These are phyloP conservation scores for Neoarius graeffei DNA, from an alignment of 2,113 vertebrate genomes.

Conservation along the genomic window DNA sequence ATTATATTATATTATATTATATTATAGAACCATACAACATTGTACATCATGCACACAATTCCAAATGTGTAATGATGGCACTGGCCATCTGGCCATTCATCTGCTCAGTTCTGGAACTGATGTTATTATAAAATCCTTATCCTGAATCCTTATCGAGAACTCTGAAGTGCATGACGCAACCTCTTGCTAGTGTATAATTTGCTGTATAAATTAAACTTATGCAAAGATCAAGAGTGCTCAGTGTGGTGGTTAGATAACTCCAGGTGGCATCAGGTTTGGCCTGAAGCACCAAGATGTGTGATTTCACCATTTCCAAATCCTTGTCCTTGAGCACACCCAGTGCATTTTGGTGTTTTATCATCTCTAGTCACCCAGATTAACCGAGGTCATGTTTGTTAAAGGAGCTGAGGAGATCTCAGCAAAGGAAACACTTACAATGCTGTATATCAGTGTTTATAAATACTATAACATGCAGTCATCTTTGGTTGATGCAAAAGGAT, in stretches of 20 bases:
- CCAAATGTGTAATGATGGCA: not conserved
- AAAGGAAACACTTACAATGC: not conserved
- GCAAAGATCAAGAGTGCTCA: constrained; percentile 18
- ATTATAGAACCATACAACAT: not conserved
- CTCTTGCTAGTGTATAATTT: not conserved
- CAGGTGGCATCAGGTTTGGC: constrained; percentile 67
- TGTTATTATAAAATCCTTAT: not conserved
- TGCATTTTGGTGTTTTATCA: not conserved
- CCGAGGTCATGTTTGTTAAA: not conserved
- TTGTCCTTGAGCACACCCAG: not conserved
- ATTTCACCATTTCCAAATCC: not conserved
- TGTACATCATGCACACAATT: not conserved
- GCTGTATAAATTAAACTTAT: constrained; percentile 14
- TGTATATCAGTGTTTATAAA: not conserved
- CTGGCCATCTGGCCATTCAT: constrained; percentile 10
- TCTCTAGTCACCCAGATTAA: not conserved
- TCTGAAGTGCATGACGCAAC: not conserved
- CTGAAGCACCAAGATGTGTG: constrained; percentile 32
- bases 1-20: no score
- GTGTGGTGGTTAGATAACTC: constrained; percentile 66
- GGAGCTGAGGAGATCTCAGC: not conserved
- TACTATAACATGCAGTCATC: not conserved
- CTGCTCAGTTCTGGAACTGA: not conserved
- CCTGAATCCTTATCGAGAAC: not conserved
- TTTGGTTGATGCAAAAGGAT: not conserved